A percentile compares a stretch with the other conserved stretches of the same genome.
phyloP scores from a whole-genome alignment of 2,888 invertebrate species.

The Melieria picta region DNA sequence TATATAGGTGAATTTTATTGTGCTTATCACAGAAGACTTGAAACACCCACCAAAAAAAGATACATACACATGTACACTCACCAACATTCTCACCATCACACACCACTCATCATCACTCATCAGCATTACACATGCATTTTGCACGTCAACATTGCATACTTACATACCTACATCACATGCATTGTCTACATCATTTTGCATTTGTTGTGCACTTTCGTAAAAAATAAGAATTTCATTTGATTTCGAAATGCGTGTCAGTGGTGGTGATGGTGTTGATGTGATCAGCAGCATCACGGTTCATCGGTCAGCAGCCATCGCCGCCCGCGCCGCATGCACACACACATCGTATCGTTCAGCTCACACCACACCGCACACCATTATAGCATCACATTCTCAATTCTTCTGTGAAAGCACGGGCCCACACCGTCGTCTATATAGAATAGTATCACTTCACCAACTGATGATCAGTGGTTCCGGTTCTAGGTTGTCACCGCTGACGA shows the following conservation, averaged over 20 bases:
- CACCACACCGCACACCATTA: slow-evolving; percentile 51
- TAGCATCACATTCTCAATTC: slow-evolving; percentile 62
- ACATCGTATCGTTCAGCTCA: slow-evolving; percentile 1
- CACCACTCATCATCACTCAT: slow-evolving; percentile 33
- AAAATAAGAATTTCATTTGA: slow-evolving; percentile 42
- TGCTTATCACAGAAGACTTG: slow-evolving; percentile 64
- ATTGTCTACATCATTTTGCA: slow-evolving; percentile 23
- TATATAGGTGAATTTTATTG: slow-evolving; percentile 44
- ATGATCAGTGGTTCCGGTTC: slow-evolving; percentile 67
- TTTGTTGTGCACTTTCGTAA: slow-evolving; percentile 36
- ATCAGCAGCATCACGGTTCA: not conserved
- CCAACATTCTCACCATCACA: slow-evolving; percentile 42
- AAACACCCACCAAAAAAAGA: slow-evolving; percentile 36
- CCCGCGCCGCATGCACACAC: slow-evolving; percentile 41
- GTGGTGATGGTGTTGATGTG: not conserved
- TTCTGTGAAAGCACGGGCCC: slow-evolving; percentile 68
- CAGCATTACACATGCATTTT: slow-evolving; percentile 22
- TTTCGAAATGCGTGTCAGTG: slow-evolving; percentile 16
- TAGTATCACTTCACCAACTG: slow-evolving; percentile 63
- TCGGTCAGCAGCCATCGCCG: not conserved
- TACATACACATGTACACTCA: slow-evolving; percentile 37
- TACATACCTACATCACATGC: not conserved
- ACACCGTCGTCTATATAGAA: slow-evolving; percentile 61
- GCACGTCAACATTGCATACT: no score
- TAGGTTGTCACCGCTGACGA: slow-evolving; percentile 83